Base-by-base conservation (phyloP, 2,888 invertebrate genomes). In the Masnerella sp. region DNA sequence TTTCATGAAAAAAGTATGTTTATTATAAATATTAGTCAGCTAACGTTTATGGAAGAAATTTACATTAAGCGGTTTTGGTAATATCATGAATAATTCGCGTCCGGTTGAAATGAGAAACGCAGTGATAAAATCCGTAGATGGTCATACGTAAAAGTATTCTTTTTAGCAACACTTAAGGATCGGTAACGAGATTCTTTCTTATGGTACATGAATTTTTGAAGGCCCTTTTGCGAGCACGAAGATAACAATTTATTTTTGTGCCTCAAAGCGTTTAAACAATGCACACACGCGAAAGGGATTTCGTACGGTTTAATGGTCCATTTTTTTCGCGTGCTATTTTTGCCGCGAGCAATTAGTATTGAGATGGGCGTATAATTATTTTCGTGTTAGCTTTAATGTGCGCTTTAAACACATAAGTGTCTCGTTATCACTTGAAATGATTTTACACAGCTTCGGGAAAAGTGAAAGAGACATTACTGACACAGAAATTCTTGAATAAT, bases 401-500 rank as follows among this genome's bases (percentile, higher is more conserved):
- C 8, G 45, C 28, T 47, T 59, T 28, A 47, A 38, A 28, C 28
- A 8, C 12, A 8, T 28, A 59, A 61, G 34, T 49, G 30, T 59
- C 47, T 59, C 45, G 25, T 59, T 58, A 58, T 58, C 58, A 45
- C 40, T 38, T 11, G 28, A 18, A 49, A 58, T 43, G 12, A 42
- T 51, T 42, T 49, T 42, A 34, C 43, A 34, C 42, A 12, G 20
- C 51, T 49, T 20, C 11, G 11, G 32, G 30, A 34, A 32, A 51
- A 42, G 34, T 28, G 20, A 64, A 52, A 45, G 34, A 52, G 45
- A 52, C 36, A 52, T 51, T 51, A 51, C 34, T 52, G 43, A 52
- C 49, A 36, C 36, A 45, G 17, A 34, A 36, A 34, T 43, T 18
- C 17, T 22, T 64, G 52, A 64, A 64, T 64, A 64, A 52, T 64